These are phyloP conservation scores for Aramus guarauna DNA, from an alignment of 2,113 vertebrate genomes.

Conservation along the genomic window DNA sequence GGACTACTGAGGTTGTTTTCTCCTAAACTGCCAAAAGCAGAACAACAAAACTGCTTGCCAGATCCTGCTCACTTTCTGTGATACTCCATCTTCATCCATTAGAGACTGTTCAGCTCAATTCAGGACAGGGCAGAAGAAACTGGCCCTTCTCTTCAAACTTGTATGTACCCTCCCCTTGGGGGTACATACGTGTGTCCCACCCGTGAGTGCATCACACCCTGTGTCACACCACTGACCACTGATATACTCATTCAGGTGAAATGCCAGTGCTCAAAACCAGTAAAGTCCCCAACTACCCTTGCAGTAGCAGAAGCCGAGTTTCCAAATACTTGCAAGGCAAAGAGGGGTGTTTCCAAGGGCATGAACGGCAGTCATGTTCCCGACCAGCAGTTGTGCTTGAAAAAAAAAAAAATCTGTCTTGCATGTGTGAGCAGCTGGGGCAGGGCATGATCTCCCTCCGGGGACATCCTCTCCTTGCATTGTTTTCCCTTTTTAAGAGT, in stretches of 20 bases:
- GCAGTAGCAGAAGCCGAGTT: background rate
- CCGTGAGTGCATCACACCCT: background rate
- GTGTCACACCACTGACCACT: background rate
- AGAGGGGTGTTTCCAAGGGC: background rate
- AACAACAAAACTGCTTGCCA: background rate
- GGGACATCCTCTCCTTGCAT: background rate
- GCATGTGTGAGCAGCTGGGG: background rate
- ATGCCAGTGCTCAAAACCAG: background rate
- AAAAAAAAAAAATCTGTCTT: conserved; percentile 16
- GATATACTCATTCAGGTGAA: background rate
- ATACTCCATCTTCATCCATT: background rate
- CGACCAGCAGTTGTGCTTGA: background rate
- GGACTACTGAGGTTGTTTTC: background rate
- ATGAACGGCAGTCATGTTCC: background rate
- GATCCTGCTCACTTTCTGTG: background rate
- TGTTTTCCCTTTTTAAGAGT: conserved; percentile 29
- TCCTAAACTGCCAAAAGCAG: background rate
- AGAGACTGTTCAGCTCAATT: background rate
- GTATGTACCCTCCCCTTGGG: background rate
- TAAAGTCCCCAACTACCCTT: background rate
- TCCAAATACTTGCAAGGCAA: background rate
- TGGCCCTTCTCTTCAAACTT: background rate
- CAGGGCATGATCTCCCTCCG: background rate
- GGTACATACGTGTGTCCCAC: rapidly evolving
- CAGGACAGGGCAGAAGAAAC: background rate